These are phyloP conservation scores for Ceratosolen solmsi DNA, from an alignment of 1,140 invertebrate genomes.

Conservation along the genomic window DNA sequence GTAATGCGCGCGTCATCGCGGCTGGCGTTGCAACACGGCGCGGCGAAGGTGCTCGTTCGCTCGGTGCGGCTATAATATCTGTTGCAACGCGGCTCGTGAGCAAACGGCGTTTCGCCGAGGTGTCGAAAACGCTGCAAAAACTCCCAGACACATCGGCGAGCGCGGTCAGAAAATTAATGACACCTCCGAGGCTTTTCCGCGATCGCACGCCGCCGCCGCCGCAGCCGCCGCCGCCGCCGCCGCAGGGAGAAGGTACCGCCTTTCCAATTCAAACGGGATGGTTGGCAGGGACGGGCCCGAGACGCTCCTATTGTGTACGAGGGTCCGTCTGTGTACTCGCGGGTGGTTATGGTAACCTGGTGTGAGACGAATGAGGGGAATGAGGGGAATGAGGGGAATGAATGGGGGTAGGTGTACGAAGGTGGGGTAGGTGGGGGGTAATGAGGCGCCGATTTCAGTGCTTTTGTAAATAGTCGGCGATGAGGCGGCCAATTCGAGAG, in stretches of 20 bases:
- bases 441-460: slow-evolving; percentile 21
- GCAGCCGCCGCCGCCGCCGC: no score
- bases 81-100: slow-evolving; percentile 27
- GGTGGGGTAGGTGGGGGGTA: neutral
- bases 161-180: slow-evolving; percentile 42
- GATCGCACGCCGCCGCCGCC: neutral
- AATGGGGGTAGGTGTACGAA: neutral
- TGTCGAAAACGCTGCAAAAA: slow-evolving; percentile 52
- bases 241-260: neutral
- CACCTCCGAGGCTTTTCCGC: neutral
- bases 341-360: no score
- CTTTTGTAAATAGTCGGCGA: slow-evolving; percentile 5
- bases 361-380: no score
- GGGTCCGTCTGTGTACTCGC: no score
- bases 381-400: no score
- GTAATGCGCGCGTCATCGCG: slow-evolving; percentile 15
- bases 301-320: no score
- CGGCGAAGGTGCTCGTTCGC: slow-evolving; percentile 12
- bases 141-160: slow-evolving; percentile 24
- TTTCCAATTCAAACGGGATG: neutral
- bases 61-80: neutral
- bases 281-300: no score
- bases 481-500: neutral
- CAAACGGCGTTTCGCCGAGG: slow-evolving; percentile 37
- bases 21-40: slow-evolving; percentile 34